Conservation (phyloP, 2,113 vertebrate genomes). For the Alaudala cheleensis region DNA sequence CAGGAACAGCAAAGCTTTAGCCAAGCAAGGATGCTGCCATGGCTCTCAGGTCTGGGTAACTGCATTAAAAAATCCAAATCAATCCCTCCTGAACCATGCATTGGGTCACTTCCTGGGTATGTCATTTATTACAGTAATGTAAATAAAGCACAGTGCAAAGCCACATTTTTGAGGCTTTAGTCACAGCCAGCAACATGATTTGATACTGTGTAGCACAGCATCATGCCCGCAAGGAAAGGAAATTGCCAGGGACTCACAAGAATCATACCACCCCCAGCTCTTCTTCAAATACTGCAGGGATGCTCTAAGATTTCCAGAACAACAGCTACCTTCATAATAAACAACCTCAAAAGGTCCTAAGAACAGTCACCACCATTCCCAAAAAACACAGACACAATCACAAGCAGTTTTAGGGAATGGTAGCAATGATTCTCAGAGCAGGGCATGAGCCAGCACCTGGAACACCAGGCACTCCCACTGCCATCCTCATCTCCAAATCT, state of each 20-base stretch:
- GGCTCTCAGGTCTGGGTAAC: neutral
- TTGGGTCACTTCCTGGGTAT: neutral
- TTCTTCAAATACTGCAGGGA: neutral
- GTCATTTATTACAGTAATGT: neutral
- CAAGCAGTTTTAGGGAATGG: neutral
- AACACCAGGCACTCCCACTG: neutral
- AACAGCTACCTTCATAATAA: neutral
- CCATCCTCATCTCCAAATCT: neutral
- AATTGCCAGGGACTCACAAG: neutral
- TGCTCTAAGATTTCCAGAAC: neutral
- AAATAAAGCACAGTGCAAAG: neutral
- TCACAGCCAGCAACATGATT: neutral
- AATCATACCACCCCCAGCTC: neutral
- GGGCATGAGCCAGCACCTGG: neutral
- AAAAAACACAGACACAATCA: neutral
- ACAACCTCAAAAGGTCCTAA: neutral
- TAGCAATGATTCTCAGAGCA: neutral
- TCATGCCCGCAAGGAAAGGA: neutral
- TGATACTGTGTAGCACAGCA: neutral
- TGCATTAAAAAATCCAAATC: neutral
- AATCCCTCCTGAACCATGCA: neutral
- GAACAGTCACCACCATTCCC: neutral
- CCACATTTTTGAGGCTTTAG: neutral
- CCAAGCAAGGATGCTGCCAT: neutral
- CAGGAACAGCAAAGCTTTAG: neutral